A percentile compares a stretch with the other conserved stretches of the same genome.
Evolutionary conservation across 2,113 vertebrate genomes (phyloP).

Genomic region (Cebus imitator): DNA sequence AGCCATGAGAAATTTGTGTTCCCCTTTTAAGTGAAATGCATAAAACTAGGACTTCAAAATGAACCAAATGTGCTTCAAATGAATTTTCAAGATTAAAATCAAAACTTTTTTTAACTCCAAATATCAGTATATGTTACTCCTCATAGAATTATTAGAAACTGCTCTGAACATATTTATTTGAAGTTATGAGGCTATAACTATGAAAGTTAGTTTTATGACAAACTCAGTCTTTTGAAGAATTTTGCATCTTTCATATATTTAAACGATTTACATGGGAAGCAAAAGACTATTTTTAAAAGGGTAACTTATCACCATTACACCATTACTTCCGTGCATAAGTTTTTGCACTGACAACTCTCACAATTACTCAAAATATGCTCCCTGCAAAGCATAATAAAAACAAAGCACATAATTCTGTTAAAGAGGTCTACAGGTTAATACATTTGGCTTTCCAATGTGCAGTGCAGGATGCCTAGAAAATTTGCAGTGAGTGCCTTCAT

Average conservation of each 20-base stretch:
- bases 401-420: neutral
- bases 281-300: constrained; percentile 13
- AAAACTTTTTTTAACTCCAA: constrained; percentile 45
- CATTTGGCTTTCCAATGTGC: neutral
- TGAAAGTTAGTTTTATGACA: neutral
- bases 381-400: neutral
- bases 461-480: neutral
- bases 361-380: neutral
- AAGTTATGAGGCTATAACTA: neutral
- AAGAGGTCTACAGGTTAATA: neutral
- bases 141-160: constrained; percentile 34
- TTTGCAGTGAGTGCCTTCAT: neutral
- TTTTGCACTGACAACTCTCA: constrained; percentile 1
- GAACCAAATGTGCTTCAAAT: constrained; percentile 39
- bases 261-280: neutral
- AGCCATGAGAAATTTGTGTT: constrained; percentile 37
- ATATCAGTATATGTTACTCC: neutral
- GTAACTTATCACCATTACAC: neutral
- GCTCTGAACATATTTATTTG: constrained; percentile 15
- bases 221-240: neutral
- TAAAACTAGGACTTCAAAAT: constrained; percentile 58
- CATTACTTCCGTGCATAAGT: neutral
- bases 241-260: constrained; percentile 47
- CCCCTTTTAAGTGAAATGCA: constrained; percentile 29
- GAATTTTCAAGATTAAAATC: constrained; percentile 47